Evolutionary conservation across 2,888 invertebrate species (phyloP).

Genomic region (Eulithis prunata): DNA sequence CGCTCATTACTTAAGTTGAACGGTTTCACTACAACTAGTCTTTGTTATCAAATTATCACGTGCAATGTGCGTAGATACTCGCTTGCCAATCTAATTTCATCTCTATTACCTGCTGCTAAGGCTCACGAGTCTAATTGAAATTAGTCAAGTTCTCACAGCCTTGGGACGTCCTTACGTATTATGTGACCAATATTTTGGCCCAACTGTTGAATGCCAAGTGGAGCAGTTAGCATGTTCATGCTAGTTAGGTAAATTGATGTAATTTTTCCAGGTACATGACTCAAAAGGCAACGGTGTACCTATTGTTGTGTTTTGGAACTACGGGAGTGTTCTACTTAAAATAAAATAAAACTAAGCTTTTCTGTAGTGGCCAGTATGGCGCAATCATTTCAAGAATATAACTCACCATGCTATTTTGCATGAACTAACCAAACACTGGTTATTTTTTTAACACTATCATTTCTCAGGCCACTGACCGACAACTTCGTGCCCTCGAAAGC

Average conservation of each 20-base stretch:
- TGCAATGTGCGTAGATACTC: slow-evolving; percentile 30
- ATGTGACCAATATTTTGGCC: slow-evolving; percentile 41
- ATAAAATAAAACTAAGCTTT: too few species aligned
- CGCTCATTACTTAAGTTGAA: slow-evolving; percentile 60
- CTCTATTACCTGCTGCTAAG: slow-evolving; percentile 20
- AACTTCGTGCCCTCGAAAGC: too few species aligned
- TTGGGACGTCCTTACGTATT: slow-evolving; percentile 38
- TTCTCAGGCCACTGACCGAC: too few species aligned
- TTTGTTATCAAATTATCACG: slow-evolving; percentile 70
- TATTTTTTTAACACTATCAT: too few species aligned
- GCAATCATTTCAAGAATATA: too few species aligned
- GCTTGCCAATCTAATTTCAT: slow-evolving; percentile 21
- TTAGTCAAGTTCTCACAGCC: slow-evolving; percentile 51
- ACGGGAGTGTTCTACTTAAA: too few species aligned
- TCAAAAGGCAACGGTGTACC: slow-evolving; percentile 9
- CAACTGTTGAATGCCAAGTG: slow-evolving; percentile 31
- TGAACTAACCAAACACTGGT: too few species aligned
- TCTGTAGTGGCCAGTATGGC: too few species aligned
- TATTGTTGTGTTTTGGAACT: too few species aligned
- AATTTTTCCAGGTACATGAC: slow-evolving; percentile 34
- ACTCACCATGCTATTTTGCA: too few species aligned
- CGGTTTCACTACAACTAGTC: slow-evolving; percentile 52
- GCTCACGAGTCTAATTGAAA: slow-evolving; percentile 4
- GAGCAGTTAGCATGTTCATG: slow-evolving; percentile 19
- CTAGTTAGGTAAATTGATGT: slow-evolving; percentile 31